Percentiles rank a stretch among this genome's conserved stretches.
These are phyloP conservation scores for Podarcis cretensis DNA, from an alignment of 2,113 vertebrate species.

Conservation along the genomic window DNA sequence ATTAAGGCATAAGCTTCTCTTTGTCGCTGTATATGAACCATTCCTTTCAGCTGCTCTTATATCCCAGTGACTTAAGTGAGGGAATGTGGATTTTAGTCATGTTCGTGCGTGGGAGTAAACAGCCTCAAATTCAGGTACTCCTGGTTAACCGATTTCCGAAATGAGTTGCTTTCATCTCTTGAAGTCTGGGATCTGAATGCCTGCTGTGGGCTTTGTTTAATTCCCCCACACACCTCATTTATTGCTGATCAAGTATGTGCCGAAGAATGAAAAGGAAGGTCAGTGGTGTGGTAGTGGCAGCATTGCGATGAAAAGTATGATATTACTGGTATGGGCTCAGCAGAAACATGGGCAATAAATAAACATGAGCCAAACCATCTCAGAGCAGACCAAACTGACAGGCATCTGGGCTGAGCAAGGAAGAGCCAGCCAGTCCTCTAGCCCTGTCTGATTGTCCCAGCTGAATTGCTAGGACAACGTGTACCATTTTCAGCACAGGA, in stretches of 20 bases:
- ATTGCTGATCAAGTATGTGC: not conserved
- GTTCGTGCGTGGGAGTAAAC: not conserved
- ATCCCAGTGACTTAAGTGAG: not conserved
- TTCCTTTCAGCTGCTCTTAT: not conserved
- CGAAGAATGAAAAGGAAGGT: not conserved
- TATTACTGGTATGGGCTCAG: not conserved
- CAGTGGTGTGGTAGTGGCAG: not conserved
- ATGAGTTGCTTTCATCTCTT: not conserved
- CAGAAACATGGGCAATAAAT: not conserved
- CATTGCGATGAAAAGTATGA: not conserved
- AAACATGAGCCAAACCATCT: constrained; percentile 17
- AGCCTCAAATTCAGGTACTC: not conserved
- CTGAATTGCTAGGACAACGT: not conserved
- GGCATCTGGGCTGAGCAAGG: not conserved
- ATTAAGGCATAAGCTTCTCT: not conserved
- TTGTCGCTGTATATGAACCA: not conserved
- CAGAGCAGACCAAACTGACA: not conserved
- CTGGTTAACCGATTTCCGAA: not conserved
- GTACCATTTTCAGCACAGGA: not conserved
- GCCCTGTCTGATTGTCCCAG: not conserved
- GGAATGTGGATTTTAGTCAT: not conserved
- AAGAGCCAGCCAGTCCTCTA: not conserved
- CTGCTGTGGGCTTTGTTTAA: not conserved
- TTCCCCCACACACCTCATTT: not conserved
- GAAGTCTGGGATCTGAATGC: not conserved